A percentile compares a stretch with the other conserved stretches of the same genome.
phyloP scores from a whole-genome alignment of 2,113 vertebrate genomes.

The Leptobrachium leishanense region DNA sequence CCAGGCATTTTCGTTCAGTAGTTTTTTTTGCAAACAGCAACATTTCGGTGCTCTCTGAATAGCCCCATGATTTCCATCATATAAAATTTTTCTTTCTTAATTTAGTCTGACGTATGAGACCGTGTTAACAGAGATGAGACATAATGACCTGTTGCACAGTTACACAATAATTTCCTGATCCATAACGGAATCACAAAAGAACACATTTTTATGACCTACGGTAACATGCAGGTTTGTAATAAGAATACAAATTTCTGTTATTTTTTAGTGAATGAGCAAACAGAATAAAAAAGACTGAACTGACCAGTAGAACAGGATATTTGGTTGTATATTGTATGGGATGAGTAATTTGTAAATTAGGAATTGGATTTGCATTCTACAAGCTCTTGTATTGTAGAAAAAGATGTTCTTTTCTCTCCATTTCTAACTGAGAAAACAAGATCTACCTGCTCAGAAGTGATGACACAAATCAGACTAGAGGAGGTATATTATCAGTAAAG shows the following conservation, averaged over 20 bases:
- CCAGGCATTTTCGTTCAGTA: too few relatives aligned
- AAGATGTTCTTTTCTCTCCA: slow-evolving; percentile 1
- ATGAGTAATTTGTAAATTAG: slow-evolving; percentile 9
- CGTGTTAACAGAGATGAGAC: too few relatives aligned
- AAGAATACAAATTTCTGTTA: neutral
- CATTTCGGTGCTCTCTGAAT: too few relatives aligned
- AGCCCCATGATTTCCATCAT: too few relatives aligned
- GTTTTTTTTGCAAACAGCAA: too few relatives aligned
- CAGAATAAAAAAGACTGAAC: slow-evolving; percentile 9
- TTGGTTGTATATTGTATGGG: neutral
- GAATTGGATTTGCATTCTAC: neutral
- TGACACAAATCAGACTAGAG: slow-evolving; percentile 31
- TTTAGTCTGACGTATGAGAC: too few relatives aligned
- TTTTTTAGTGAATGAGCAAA: neutral
- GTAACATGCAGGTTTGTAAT: neutral
- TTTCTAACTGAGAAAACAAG: slow-evolving; percentile 20
- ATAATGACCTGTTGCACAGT: too few relatives aligned
- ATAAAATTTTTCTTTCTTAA: too few relatives aligned
- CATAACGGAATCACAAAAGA: too few relatives aligned
- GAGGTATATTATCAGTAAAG: slow-evolving; percentile 13
- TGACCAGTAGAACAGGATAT: slow-evolving; percentile 33
- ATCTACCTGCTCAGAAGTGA: slow-evolving; percentile 39
- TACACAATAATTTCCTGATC: too few relatives aligned
- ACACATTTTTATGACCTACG: neutral
- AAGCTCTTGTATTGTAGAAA: neutral